Evolutionary conservation across 2,113 vertebrate genomes (phyloP), one percentile per base, ranked within the genome.

Genomic region (Bombycilla garrulus): DNA sequence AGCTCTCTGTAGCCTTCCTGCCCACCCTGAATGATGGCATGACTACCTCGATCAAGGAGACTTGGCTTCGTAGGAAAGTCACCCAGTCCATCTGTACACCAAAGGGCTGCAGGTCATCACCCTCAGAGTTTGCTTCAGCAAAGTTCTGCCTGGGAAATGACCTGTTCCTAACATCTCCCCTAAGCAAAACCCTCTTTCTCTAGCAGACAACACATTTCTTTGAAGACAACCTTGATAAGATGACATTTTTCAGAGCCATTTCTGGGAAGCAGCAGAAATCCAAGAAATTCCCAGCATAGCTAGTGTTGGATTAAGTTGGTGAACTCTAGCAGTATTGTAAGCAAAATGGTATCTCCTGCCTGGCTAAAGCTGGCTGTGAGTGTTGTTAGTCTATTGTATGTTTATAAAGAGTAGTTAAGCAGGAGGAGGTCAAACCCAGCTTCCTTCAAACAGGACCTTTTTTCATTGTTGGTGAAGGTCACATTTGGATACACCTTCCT

Each of bases 21-120:
- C 14, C 28, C 47, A 35, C 4, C n/a, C 31, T 21, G 57, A 79
- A 47, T n/a, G 45, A 40, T 31, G 40, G 21, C 33, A 35, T 7
- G 35, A 73, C 45, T 38, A 6, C 40, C 58, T 47, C 16, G 17
- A 45, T 53, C n/a, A 38, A 44, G 36, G 45, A 54, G 21, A 56
- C 38, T 13, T 60, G 42, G 51, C 38, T 71, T 76, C 29, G 29
- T 23, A n/a, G 54, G 28, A 58, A 84, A 40, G 35, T 33, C 5
- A 2, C 15, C 29, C 18, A 25, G 0, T 19, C 45, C 20, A 17
- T 24, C 38, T 29, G 20, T 2, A 10, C 0, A 0, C 44, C 51
- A 26, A 54, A 72, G 53, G 10, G 19, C 69, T 80, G 12, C n/a
- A 61, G 21, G 29, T 28, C 4, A 1, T 61, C 50, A 22, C 22